phyloP scores from a whole-genome alignment of 53 echinoderm and acorn worm species.

The Paelopatides confundens region DNA sequence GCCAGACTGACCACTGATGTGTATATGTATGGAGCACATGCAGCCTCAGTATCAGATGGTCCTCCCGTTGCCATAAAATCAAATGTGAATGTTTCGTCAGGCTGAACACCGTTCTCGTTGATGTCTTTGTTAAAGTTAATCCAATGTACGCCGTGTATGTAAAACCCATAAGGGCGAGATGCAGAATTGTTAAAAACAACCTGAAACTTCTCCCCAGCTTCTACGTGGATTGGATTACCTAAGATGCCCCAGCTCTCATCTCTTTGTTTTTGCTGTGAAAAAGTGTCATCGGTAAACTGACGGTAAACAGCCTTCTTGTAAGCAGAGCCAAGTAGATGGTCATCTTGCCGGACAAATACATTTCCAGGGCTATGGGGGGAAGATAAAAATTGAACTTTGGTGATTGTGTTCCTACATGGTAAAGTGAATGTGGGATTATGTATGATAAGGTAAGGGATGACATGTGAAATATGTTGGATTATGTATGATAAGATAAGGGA shows the following conservation, averaged over 20 bases:
- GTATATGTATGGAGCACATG: constrained; percentile 79
- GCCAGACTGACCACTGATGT: constrained; percentile 68
- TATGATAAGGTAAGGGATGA: no score
- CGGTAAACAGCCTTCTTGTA: constrained; percentile 88
- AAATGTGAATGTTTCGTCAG: constrained; percentile 65
- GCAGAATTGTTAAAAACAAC: constrained; percentile 85
- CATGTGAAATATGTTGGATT: no score
- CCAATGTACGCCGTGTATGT: constrained; percentile 73
- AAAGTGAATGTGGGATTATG: no score
- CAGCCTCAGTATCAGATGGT: constrained; percentile 65
- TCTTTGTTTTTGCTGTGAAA: constrained; percentile 37
- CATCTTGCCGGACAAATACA: constrained; percentile 68
- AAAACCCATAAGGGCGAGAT: constrained; percentile 58
- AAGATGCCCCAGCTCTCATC: constrained; percentile 77
- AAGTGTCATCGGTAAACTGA: constrained; percentile 69
- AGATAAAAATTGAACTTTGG: not conserved
- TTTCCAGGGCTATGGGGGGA: constrained; percentile 66
- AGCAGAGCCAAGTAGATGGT: constrained; percentile 66
- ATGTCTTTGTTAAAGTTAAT: constrained; percentile 29
- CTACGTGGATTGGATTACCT: constrained; percentile 73
- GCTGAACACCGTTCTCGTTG: not conserved
- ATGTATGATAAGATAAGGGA: no score
- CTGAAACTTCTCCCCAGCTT: constrained; percentile 77
- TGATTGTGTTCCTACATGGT: no score
- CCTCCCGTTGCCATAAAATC: constrained; percentile 61